Percentiles rank a stretch among this genome's conserved stretches.
Evolutionary conservation across 2,797 vertebrate species (phyloP).

Genomic region (Mycteria americana): DNA sequence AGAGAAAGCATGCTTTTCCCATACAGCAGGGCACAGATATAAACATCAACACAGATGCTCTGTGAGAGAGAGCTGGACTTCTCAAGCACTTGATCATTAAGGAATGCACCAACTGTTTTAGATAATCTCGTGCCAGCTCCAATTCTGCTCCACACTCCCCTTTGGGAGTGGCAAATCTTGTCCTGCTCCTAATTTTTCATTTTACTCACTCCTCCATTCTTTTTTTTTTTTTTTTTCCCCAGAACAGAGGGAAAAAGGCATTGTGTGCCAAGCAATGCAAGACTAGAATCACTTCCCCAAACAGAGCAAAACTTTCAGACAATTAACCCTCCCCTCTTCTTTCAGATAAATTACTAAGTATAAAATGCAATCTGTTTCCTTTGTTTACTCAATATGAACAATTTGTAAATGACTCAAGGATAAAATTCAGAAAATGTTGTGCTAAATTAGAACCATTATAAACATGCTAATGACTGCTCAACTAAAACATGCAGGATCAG

Average conservation of each 20-base stretch:
- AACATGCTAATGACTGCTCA: slow-evolving; percentile 83
- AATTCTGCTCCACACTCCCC: slow-evolving; percentile 90
- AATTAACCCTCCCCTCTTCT: slow-evolving; percentile 84
- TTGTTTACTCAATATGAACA: slow-evolving; percentile 86
- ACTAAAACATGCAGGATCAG: slow-evolving; percentile 80
- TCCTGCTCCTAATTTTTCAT: slow-evolving; percentile 80
- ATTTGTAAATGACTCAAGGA: slow-evolving; percentile 86
- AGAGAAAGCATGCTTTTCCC: slow-evolving; percentile 82
- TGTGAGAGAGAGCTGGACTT: slow-evolving; percentile 77
- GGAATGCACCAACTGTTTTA: slow-evolving; percentile 98
- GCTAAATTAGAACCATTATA: slow-evolving; percentile 86
- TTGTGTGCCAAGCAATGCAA: slow-evolving; percentile 84
- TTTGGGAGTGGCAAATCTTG: slow-evolving; percentile 79
- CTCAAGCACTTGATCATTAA: slow-evolving; percentile 96
- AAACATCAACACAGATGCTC: slow-evolving; percentile 90
- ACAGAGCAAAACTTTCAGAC: slow-evolving; percentile 81
- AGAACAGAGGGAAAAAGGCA: slow-evolving; percentile 74
- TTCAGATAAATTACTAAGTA: slow-evolving; percentile 85
- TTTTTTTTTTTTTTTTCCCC: slow-evolving; percentile 31
- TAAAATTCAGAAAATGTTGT: slow-evolving; percentile 84
- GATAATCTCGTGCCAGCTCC: slow-evolving; percentile 97
- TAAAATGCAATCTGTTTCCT: slow-evolving; percentile 85
- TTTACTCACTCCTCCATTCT: slow-evolving; percentile 81
- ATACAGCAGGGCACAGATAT: slow-evolving; percentile 77
- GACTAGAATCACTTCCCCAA: slow-evolving; percentile 77